Base-by-base conservation (phyloP, 2,113 vertebrate genomes). In the Columba livia region DNA sequence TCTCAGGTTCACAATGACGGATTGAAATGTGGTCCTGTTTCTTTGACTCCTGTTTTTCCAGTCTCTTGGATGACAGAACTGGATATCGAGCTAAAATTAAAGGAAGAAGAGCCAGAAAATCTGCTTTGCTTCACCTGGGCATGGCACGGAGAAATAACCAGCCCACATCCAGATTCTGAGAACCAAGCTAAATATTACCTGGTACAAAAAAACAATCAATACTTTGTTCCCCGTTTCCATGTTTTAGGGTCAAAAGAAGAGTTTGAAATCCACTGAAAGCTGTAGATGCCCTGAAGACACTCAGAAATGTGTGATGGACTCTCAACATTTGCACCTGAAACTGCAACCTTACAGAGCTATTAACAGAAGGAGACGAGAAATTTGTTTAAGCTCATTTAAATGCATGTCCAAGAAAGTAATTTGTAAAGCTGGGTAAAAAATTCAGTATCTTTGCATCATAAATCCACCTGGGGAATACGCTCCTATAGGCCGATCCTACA, bases 341-440 rank as follows among this genome's bases (percentile, higher is more conserved):
- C 9, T 7, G 18, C 28, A 53, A 38, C 18, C 23, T 40, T 60
- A 15, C 0, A 0, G 44, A 64, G 11, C 12, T 54, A 44, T 12
- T 73, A 28, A 38, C 10, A 34, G 56, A 78, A 8, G 31, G 8
- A 64, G 16, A 2, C 44, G 23, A 87, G 25, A 50, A 78, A 56
- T 51, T 61, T 1, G 11, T 72, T 61, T 77, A 18, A 44, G 13
- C 9, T 25, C 9, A 72, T 65, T 69, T 29, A 69, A 85, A 53
- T 1, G 1, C 7, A 32, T 53, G 32, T 73, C 50, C 7, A 57
- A 70, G 4, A 7, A 60, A 58, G 7, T 5, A 47, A 28, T 53
- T 85, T 79, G 31, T 28, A 77, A 69, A 77, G 2, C 16, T 90
- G 29, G 4, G 11, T 42, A 20, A 67, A 91, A 61, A 14, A 29